Evolutionary conservation across 2,797 vertebrate species (phyloP).

Genomic region (Gambusia yucatana): DNA sequence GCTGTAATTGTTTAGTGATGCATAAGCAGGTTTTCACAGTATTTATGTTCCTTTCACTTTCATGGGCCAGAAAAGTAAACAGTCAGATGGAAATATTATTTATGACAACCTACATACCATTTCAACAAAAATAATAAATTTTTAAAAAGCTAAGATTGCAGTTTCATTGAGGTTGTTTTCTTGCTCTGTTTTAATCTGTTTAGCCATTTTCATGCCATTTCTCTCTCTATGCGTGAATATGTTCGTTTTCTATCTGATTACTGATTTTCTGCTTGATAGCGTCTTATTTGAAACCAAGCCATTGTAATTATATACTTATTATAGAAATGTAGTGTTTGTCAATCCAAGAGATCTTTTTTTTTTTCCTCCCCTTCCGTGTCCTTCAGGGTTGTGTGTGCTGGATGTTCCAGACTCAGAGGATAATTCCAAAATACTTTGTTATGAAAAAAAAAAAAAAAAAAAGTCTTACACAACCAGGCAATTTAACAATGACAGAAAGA

Average conservation of each 20-base stretch:
- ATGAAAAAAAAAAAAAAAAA: background rate
- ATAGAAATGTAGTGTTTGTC: conserved; percentile 38
- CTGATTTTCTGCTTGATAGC: conserved; percentile 51
- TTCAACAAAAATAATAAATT: background rate
- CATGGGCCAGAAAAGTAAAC: background rate
- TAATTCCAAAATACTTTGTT: background rate
- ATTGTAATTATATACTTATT: conserved; percentile 40
- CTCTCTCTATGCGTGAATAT: conserved; percentile 20
- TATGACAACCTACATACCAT: background rate
- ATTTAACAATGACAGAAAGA: background rate
- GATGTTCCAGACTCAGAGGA: background rate
- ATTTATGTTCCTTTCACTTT: background rate
- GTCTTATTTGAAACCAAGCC: conserved; percentile 43
- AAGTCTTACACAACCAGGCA: background rate
- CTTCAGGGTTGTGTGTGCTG: background rate
- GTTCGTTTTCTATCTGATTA: conserved; percentile 36
- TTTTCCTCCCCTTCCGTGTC: background rate
- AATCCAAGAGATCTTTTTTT: conserved; percentile 15
- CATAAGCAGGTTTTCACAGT: background rate
- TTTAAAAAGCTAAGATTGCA: background rate
- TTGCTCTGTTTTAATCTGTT: conserved; percentile 1
- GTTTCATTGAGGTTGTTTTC: background rate
- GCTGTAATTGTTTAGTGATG: background rate
- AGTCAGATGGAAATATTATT: background rate
- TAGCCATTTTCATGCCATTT: background rate